phyloP scores from a whole-genome alignment of 1,140 invertebrate species.

The Apis mellifera region DNA sequence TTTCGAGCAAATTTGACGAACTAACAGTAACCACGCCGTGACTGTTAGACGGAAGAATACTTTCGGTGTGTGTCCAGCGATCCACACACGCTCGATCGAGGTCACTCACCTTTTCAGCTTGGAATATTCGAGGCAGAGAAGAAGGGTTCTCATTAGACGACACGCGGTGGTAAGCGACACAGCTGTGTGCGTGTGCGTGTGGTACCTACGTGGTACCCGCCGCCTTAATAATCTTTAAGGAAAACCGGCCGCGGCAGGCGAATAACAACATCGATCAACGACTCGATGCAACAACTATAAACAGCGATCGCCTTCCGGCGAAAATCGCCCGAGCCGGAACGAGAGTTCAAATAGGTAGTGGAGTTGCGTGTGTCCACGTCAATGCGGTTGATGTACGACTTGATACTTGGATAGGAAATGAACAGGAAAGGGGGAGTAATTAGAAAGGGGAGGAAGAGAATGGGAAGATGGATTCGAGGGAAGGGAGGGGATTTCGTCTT shows the following conservation, averaged over 20 bases:
- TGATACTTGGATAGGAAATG: no score
- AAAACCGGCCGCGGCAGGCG: constrained; percentile 6
- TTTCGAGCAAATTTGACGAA: constrained; percentile 45
- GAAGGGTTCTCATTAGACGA: constrained; percentile 51
- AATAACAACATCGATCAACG: constrained; percentile 29
- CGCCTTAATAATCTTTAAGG: constrained; percentile 17
- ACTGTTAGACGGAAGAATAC: constrained; percentile 60
- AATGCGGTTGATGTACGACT: no score
- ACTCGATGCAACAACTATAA: constrained; percentile 2
- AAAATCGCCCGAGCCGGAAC: neutral
- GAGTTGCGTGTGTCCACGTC: neutral
- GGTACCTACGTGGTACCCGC: neutral
- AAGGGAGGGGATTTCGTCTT: no score
- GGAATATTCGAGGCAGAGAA: constrained; percentile 52
- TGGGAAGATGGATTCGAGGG: no score
- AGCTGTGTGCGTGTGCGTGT: neutral
- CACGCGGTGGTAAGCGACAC: neutral
- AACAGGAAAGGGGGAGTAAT: no score
- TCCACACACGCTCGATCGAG: constrained; percentile 3
- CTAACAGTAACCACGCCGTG: constrained; percentile 64
- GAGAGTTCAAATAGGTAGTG: neutral
- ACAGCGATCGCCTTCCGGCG: constrained; percentile 2
- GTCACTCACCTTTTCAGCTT: constrained; percentile 57
- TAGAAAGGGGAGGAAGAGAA: no score
- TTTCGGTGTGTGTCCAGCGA: neutral